Base-by-base conservation (phyloP, 2,113 vertebrate species). In the Bubo bubo region DNA sequence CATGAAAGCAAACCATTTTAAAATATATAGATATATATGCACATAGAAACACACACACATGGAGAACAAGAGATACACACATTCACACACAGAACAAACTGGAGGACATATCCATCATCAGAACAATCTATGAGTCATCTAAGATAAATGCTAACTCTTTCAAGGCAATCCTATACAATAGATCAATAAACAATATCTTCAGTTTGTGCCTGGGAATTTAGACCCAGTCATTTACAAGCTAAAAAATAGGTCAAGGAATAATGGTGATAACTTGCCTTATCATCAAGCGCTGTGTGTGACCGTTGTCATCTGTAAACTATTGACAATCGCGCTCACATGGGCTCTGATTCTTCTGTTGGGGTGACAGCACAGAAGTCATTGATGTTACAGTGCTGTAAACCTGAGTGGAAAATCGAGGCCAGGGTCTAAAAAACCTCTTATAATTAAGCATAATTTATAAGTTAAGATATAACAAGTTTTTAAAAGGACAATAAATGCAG, bases 221-320 rank as follows among this genome's bases (percentile, higher is more conserved):
- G 17, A 53, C 58, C 43, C 47, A 45, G 75, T 3, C 13, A 37
- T 95, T 92, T 82, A 59, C 76, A 70, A 92, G 70, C 58, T 87
- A 49, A 91, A 94, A 95, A 85, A 68, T 8, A 92, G 88, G 90
- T 92, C 88, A 96, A 96, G 85, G 94, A 90, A 95, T 88, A 87
- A 68, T 17, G 60, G 64, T 67, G 92, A 90, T 88, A 79, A 71
- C 74, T 83, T 84, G 74, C 85, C 82, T 89, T 73, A 73, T 95
- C 90, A 0, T 35, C 37, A 41, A 60, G 68, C 32, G 18, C 47
- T 17, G 49, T 56, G 79, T 45, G 83, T 63, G 89, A 88, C 53
- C 5, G 4, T 58, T 55, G 85, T 86, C 90, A 79, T 62, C 81
- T 27, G 37, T 76, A 68, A 90, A 43, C 63, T 39, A 34, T 52